These are phyloP conservation scores for Camelus bactrianus DNA, from an alignment of 2,113 vertebrate genomes.

Conservation along the genomic window DNA sequence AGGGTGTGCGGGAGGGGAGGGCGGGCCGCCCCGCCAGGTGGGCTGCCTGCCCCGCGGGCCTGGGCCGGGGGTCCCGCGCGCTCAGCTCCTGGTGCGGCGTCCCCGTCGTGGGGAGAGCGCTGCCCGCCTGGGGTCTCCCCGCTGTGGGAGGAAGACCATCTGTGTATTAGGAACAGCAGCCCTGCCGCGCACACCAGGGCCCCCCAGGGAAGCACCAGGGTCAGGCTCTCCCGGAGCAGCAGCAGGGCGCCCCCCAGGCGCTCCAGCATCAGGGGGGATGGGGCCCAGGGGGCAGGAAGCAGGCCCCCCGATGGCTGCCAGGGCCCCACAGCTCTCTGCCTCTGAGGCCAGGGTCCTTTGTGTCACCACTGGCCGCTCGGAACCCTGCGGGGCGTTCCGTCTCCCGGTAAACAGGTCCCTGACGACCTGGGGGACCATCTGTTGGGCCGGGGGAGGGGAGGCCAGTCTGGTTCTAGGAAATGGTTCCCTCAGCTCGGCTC, in stretches of 20 bases:
- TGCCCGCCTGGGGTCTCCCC: neutral
- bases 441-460: neutral
- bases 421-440: neutral
- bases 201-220: neutral
- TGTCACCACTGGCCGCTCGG: neutral
- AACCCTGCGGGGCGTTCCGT: neutral
- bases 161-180: neutral
- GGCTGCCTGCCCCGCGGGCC: neutral
- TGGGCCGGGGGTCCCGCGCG: neutral
- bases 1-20: neutral
- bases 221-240: neutral
- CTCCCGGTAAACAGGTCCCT: neutral
- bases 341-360: neutral
- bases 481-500: neutral
- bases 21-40: rapidly evolving
- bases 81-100: neutral
- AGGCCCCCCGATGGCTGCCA: neutral
- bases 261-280: neutral
- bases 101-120: rapidly evolving
- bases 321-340: neutral
- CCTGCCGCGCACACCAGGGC: neutral
- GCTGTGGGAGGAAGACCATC: too few relatives aligned
- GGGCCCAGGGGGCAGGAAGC: neutral
- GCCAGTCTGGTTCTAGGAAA: neutral
- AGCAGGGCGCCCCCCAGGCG: neutral